Evolutionary conservation across 2,113 vertebrate genomes (phyloP).

Genomic region (Ranitomeya imitator): DNA sequence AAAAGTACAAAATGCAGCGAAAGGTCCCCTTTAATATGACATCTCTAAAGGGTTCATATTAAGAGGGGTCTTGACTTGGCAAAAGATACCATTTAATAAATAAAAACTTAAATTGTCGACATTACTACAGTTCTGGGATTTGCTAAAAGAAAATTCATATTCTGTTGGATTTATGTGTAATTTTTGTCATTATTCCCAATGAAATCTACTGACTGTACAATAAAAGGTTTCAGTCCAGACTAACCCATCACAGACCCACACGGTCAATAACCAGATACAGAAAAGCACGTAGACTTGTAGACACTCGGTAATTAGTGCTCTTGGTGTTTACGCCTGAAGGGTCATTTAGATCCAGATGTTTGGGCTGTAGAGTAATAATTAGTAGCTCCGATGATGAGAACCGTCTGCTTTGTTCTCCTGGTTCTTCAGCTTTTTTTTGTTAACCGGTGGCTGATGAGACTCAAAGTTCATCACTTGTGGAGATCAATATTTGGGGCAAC

Average conservation of each 20-base stretch:
- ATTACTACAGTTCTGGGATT: no score
- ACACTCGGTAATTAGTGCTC: constrained; percentile 4
- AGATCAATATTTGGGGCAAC: no score
- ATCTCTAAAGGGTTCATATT: no score
- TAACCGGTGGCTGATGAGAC: neutral
- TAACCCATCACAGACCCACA: neutral
- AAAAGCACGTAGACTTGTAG: neutral
- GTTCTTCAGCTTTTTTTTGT: neutral
- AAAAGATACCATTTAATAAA: no score
- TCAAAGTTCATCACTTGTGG: neutral
- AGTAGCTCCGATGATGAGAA: neutral
- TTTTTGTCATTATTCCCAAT: no score
- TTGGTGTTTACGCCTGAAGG: neutral
- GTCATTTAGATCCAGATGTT: constrained; percentile 11
- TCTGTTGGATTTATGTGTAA: no score
- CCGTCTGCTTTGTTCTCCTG: neutral
- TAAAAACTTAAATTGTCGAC: no score
- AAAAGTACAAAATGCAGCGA: no score
- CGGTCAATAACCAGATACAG: neutral
- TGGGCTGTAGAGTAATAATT: neutral
- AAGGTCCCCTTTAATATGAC: no score
- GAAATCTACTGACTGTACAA: neutral
- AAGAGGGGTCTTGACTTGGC: no score
- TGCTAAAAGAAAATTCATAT: no score
- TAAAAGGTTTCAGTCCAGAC: neutral